Base-by-base conservation (phyloP, 2,888 invertebrate species). In the Standfussiana lucernea region DNA sequence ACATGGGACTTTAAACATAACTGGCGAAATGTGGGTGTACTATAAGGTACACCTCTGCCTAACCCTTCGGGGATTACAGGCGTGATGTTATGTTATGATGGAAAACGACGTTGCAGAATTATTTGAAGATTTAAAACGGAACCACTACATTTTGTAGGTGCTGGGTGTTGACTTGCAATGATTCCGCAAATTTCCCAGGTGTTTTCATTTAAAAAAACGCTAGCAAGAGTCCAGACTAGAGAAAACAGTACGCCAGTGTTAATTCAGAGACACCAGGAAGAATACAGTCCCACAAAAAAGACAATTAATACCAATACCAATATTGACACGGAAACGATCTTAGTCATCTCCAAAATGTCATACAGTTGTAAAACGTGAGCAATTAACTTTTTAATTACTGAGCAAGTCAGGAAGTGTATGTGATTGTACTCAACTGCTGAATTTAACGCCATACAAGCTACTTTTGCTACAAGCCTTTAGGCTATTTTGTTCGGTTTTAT, bases 371-470 rank as follows among this genome's bases (percentile, higher is more conserved):
- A 40, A 80, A 80, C 67, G 24, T 82, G 76, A 72, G 47, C 75
- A 79, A 76, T 82, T 79, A 74, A 67, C 32, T 32, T 61, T 77
- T 76, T 85, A 85, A 89, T 82, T 71, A 62, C 45, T n/a, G 18
- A 74, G 35, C 65, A 50, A 72, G 15, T 42, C 83, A 75, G 87
- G 89, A 88, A 89, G 77, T 84, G 56, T 37, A 45, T 21, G 21
- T 15, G 37, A 45, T 18, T 66, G 61, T 71, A 53, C 50, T 15
- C 8, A 47, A 71, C n/a, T 35, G 37, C 37, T 61, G 59, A 40
- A 15, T 56, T 61, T 11, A 74, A 64, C 10, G 15, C 35, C 15
- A 24, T 45, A 18, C 6, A 59, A 37, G 5, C 11, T 32, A 50
- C 28, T 50, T 28, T 35, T 71, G 10, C 37, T 47, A 24, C 4